These are phyloP conservation scores for Fissipunctia ypsillon DNA, from an alignment of 2,888 invertebrate species.

Conservation along the genomic window DNA sequence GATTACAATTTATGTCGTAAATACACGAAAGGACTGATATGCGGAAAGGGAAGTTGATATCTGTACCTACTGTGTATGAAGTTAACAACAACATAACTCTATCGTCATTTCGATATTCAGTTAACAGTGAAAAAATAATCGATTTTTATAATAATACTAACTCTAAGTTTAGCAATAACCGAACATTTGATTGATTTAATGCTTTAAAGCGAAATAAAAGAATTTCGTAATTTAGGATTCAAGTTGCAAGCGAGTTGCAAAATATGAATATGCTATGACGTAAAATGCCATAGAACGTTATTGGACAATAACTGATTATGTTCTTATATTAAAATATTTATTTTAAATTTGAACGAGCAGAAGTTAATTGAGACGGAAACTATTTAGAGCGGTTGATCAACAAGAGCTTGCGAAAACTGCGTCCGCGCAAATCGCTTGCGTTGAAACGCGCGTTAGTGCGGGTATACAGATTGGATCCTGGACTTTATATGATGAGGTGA, in stretches of 20 bases:
- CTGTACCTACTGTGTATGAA: no score
- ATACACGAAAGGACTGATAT: background rate
- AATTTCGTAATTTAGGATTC: conserved; percentile 34
- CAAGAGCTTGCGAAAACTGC: conserved; percentile 54
- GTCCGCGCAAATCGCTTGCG: conserved; percentile 40
- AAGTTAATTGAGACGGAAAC: conserved; percentile 50
- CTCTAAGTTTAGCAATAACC: conserved; percentile 17
- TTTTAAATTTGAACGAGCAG: conserved; percentile 51
- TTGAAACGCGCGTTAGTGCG: conserved; percentile 15
- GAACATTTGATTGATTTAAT: conserved; percentile 36
- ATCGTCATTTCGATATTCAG: background rate
- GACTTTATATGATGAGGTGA: background rate
- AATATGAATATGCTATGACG: conserved; percentile 37
- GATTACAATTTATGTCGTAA: background rate
- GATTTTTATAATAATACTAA: background rate
- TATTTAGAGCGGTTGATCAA: conserved; percentile 49
- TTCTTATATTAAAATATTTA: conserved; percentile 44
- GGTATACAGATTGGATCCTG: conserved; percentile 25
- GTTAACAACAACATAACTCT: background rate
- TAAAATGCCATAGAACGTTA: conserved; percentile 37
- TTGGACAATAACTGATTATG: conserved; percentile 31
- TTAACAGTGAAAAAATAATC: background rate
- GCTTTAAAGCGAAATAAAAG: conserved; percentile 26
- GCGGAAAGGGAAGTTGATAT: background rate
- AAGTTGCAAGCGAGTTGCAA: conserved; percentile 50